Percentiles rank a stretch among this genome's conserved stretches.
Evolutionary conservation across 2,888 invertebrate species (phyloP).

Genomic region (Tyria jacobaeae): DNA sequence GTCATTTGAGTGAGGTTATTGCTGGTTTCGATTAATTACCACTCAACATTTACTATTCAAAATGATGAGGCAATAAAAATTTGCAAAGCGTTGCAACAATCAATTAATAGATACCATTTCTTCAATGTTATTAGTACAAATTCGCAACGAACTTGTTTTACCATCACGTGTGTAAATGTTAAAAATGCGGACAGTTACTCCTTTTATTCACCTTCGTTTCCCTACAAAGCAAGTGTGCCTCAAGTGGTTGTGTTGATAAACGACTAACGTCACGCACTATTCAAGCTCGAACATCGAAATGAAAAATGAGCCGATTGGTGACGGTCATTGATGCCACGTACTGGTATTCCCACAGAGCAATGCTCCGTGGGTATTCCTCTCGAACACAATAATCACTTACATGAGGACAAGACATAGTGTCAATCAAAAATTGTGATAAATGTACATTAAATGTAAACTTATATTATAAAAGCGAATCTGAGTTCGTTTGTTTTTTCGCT

Average conservation of each 20-base stretch:
- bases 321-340: constrained; percentile 5
- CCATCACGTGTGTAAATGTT: background rate
- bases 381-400: constrained; percentile 2
- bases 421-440: background rate
- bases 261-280: constrained; percentile 12
- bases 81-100: background rate
- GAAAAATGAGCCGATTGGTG: constrained; percentile 11
- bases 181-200: background rate
- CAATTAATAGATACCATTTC: background rate
- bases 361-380: no score
- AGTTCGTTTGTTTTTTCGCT: no score
- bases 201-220: constrained; percentile 19
- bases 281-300: constrained; percentile 14
- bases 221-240: constrained; percentile 25
- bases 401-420: background rate
- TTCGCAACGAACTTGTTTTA: background rate
- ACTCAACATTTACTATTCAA: background rate
- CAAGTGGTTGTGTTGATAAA: constrained; percentile 25
- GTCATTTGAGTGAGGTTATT: background rate
- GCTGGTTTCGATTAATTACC: background rate
- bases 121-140: background rate
- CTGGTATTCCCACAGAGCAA: no score
- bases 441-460: background rate
- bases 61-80: background rate
- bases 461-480: background rate